A percentile compares a stretch with the other conserved stretches of the same genome.
These are phyloP conservation scores for Peromyscus aztecus DNA, from an alignment of 2,797 vertebrate species.

Conservation along the genomic window DNA sequence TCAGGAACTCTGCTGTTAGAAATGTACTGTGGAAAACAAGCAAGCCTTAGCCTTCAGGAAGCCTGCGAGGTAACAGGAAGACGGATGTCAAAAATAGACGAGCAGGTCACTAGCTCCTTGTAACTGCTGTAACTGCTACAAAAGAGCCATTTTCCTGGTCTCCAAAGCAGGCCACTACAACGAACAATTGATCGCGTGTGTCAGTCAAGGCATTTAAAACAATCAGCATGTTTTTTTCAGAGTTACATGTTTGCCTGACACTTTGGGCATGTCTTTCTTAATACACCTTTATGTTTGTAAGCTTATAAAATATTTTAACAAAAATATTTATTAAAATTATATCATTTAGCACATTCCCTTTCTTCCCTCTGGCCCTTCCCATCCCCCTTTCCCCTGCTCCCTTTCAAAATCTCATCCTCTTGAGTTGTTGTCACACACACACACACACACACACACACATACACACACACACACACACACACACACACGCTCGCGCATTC, in stretches of 20 bases:
- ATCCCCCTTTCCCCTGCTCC: background rate
- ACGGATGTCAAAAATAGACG: background rate
- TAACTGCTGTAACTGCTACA: background rate
- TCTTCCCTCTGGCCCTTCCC: background rate
- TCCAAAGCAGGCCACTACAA: background rate
- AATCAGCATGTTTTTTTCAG: background rate
- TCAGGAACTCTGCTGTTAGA: background rate
- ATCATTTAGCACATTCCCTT: background rate
- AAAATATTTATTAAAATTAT: background rate
- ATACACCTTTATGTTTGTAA: background rate
- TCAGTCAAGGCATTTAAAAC: slow-evolving; percentile 11
- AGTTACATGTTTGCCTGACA: background rate
- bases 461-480: background rate
- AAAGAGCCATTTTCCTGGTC: background rate
- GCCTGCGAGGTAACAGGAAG: background rate
- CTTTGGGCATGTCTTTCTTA: slow-evolving; percentile 11
- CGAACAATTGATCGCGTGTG: background rate
- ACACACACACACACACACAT: background rate
- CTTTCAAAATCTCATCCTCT: background rate
- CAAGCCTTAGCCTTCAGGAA: background rate
- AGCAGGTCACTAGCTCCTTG: background rate
- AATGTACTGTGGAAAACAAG: background rate
- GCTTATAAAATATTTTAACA: background rate
- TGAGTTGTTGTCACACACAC: background rate
- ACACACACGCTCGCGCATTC: too few relatives aligned